Base-by-base conservation (phyloP, 2,113 vertebrate genomes). In the Hepsetus odoe region DNA sequence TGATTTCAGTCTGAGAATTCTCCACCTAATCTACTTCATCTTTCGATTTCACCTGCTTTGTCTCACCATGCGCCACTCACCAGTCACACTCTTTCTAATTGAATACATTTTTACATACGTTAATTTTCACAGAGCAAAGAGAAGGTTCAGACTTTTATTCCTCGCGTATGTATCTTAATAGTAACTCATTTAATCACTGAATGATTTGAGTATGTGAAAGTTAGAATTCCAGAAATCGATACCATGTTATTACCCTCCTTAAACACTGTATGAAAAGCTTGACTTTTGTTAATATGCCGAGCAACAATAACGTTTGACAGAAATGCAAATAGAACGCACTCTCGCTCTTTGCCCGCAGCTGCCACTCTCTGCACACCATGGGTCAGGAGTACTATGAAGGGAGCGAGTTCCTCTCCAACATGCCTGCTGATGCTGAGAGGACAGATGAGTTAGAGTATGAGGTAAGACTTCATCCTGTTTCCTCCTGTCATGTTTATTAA, bases 401-500 rank as follows among this genome's bases (percentile, higher is more conserved):
- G 83, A 94, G 94, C 3, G 96, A 95, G 86, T 98, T 96, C 88
- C 93, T 98, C 80, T 95, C 96, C 85, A 94, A 92, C 81, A 83
- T 96, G 86, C 94, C 93, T 56, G 93, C 91, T 58, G 97, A 97
- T 62, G 95, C 86, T 79, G 95, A 98, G 80, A 94, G 95, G 92
- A 87, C 92, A 16, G 96, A 98, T 53, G 96, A 98, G 84, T 96
- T 98, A 73, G 97, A 98, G 83, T 99, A 96, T 26, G 97, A 99
- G 96, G 97, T 98, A 92, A 93, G 93, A 86, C 61, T 53, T 42
- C 44, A 32, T 24, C 53, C 20, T 2, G 26, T 59, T 69, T 61
- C 28, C 22, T 35, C 65, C 72, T 62, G 55, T 72, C 80, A 81
- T 33, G 53, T 80, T 79, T 74, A 76, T 76, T 81, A 78, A 42